phyloP scores from a whole-genome alignment of 2,888 invertebrate species.

The Nomada ruficornis region DNA sequence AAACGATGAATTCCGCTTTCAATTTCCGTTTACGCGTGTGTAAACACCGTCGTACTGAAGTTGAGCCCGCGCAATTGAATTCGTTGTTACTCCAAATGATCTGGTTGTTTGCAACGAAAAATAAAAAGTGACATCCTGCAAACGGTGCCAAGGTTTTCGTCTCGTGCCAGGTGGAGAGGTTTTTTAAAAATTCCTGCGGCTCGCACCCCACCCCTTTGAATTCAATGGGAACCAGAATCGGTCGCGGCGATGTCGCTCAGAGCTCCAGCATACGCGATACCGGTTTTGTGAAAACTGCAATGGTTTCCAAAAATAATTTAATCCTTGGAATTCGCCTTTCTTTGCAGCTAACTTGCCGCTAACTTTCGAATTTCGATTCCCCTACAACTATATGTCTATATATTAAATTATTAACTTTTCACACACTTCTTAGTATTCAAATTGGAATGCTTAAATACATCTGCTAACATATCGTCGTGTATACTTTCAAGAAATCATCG shows the following conservation, averaged over 20 bases:
- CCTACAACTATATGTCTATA: no score
- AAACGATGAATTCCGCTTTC: not conserved
- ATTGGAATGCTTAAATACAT: no score
- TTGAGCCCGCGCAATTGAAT: not conserved
- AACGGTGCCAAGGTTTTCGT: constrained; percentile 40
- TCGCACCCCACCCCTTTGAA: not conserved
- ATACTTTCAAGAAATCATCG: no score
- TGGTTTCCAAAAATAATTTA: not conserved
- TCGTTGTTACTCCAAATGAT: no score
- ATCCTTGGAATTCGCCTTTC: not conserved
- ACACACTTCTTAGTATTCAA: not conserved
- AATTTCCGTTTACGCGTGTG: not conserved
- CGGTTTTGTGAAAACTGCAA: not conserved
- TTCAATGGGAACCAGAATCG: constrained; percentile 13
- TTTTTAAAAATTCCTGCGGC: constrained; percentile 12
- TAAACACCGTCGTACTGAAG: not conserved
- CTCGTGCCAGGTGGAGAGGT: not conserved
- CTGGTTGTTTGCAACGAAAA: not conserved
- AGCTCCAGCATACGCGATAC: not conserved
- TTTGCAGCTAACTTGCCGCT: not conserved
- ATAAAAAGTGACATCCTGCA: constrained; percentile 9
- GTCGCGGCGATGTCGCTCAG: not conserved
- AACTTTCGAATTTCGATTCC: no score
- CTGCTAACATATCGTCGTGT: no score
- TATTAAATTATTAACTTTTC: constrained; percentile 5